These are phyloP conservation scores for Leptatherina wallacei DNA, from an alignment of 2,797 vertebrate species.

Conservation along the genomic window DNA sequence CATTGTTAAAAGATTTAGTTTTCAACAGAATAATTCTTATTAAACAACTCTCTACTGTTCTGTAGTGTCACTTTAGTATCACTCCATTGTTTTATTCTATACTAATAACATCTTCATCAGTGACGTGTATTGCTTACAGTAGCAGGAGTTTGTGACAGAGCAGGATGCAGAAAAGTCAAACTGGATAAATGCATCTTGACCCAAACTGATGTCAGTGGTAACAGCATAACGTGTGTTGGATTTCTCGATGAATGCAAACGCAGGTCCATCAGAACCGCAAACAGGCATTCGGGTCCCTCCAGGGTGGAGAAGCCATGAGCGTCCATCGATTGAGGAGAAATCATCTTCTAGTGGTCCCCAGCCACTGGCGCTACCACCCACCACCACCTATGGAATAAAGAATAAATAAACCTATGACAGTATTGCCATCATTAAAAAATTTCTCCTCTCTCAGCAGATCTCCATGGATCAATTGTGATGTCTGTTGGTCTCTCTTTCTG, in stretches of 20 bases:
- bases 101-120: background rate
- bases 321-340: slow-evolving; percentile 91
- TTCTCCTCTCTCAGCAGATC: too few relatives aligned
- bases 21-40: background rate
- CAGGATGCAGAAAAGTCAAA: slow-evolving; percentile 98
- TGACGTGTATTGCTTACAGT: slow-evolving; percentile 85
- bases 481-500: too few relatives aligned
- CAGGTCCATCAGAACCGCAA: slow-evolving; percentile 94
- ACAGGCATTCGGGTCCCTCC: slow-evolving; percentile 97
- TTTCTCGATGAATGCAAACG: slow-evolving; percentile 98
- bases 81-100: background rate
- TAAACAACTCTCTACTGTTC: background rate
- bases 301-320: slow-evolving; percentile 96
- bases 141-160: slow-evolving; percentile 97
- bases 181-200: slow-evolving; percentile 95
- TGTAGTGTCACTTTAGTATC: background rate
- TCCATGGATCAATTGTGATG: too few relatives aligned
- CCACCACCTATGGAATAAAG: slow-evolving; percentile 86
- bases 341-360: slow-evolving; percentile 96
- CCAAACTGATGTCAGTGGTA: slow-evolving; percentile 94
- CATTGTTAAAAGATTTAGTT: background rate
- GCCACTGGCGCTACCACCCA: slow-evolving; percentile 96
- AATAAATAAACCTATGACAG: background rate
- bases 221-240: slow-evolving; percentile 96
- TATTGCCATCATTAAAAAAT: too few relatives aligned